phyloP scores from a whole-genome alignment of 2,888 invertebrate species.

The Elegia similella region DNA sequence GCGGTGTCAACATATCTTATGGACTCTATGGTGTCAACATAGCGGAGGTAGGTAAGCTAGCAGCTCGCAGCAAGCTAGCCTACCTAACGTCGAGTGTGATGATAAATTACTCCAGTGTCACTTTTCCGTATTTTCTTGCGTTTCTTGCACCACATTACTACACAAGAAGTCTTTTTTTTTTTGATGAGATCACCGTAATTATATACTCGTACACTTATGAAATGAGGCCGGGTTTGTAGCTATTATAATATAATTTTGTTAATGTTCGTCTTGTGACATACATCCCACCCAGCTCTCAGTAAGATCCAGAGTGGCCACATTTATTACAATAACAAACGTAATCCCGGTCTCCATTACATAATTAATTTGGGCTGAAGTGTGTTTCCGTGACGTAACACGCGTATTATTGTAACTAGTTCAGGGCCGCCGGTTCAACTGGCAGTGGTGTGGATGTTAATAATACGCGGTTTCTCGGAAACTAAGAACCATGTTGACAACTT shows the following conservation, averaged over 20 bases:
- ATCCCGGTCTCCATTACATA: slow-evolving; percentile 9
- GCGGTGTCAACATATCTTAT: too few relatives aligned
- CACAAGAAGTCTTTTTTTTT: too few relatives aligned
- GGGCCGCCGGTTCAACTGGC: slow-evolving; percentile 52
- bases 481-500: slow-evolving; percentile 12
- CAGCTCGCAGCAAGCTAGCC: too few relatives aligned
- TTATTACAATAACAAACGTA: slow-evolving; percentile 23
- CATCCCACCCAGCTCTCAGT: not conserved
- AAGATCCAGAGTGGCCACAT: not conserved
- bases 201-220: too few relatives aligned
- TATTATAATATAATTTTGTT: not conserved
- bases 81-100: too few relatives aligned
- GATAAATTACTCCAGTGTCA: too few relatives aligned
- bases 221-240: too few relatives aligned
- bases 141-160: too few relatives aligned
- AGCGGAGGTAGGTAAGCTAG: too few relatives aligned
- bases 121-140: too few relatives aligned
- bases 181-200: too few relatives aligned
- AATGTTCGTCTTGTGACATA: not conserved
- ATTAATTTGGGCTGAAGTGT: slow-evolving; percentile 23
- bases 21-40: too few relatives aligned
- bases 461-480: slow-evolving; percentile 17
- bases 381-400: slow-evolving; percentile 46
- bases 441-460: slow-evolving; percentile 2
- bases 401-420: slow-evolving; percentile 69